Percentiles rank a stretch among this genome's conserved stretches.
phyloP scores from a whole-genome alignment of 2,113 vertebrate genomes.

The Oryzias melastigma region DNA sequence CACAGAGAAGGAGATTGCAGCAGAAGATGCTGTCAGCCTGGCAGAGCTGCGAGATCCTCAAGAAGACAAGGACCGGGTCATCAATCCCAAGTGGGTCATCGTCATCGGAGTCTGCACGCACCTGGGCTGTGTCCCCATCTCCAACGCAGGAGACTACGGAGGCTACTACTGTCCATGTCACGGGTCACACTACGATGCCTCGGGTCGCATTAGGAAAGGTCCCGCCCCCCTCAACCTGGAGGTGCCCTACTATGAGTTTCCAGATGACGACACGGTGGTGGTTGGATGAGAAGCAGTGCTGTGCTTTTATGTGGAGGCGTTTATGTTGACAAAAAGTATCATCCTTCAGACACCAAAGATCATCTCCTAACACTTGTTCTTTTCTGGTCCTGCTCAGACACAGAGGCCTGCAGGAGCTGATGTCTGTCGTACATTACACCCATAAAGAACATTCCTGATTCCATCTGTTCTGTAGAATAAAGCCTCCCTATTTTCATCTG shows the following conservation, averaged over 20 bases:
- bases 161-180: constrained; percentile 96
- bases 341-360: not conserved
- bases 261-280: constrained; percentile 78
- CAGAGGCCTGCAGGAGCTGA: not conserved
- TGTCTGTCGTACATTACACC: not conserved
- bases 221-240: constrained; percentile 92
- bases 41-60: constrained; percentile 85
- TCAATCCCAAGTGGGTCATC: constrained; percentile 85
- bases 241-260: constrained; percentile 87
- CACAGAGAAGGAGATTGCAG: constrained; percentile 83
- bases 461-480: not conserved
- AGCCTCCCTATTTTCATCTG: not conserved
- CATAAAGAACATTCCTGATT: not conserved
- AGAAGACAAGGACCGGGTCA: constrained; percentile 84
- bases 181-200: constrained; percentile 93
- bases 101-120: constrained; percentile 89
- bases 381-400: not conserved
- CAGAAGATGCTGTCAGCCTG: constrained; percentile 81
- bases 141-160: constrained; percentile 88
- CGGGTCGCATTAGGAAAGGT: constrained; percentile 92
- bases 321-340: not conserved
- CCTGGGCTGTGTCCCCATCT: constrained; percentile 90
- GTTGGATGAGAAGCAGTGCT: constrained; percentile 79
- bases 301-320: not conserved
- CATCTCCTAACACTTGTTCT: not conserved